Base-by-base conservation (phyloP, 2,888 invertebrate genomes). In the Antheraea assamensis region DNA sequence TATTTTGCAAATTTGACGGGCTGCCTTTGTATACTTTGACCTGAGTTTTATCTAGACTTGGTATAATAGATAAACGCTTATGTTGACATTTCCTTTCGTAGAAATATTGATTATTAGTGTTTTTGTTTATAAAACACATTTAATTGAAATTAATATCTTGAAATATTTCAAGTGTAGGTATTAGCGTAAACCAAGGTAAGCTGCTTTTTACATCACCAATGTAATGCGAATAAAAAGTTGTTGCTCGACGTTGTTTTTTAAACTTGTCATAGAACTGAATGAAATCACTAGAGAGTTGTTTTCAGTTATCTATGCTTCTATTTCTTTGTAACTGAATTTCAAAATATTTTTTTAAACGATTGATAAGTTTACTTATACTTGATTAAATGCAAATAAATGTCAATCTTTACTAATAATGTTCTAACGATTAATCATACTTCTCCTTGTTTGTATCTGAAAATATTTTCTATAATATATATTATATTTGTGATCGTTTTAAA, bases 1-100 rank as follows among this genome's bases (percentile, higher is more conserved):
- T 30, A 55, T 85, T 86, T 84, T 83, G 80, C 81, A 77, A 74
- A 81, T 80, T 76, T 78, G 79, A 76, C 74, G 73, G n/a, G 68
- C 78, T 80, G 79, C 80, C 77, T 77, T 79, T 75, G 77, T 75
- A 83, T 78, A 77, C 77, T 83, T 82, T 81, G 84, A 85, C 83
- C 83, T 76, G 72, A 74, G 70, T 70, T 73, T 73, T 73, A 73
- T 73, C 73, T 58, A 70, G 52, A 66, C 47, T 21, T 35, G 21
- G 30, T 55, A 24, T 8, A 52, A 8, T 21, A 73, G 73, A 70
- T 73, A 73, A 72, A 52, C 68, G n/a, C 24, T 35, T 68, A 17
- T 68, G 68, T 35, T 55, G 55, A 49, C 64, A 58, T 55, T 21
- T 52, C 72, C 27, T 35, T 72, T n/a, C 55, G n/a, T 70, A 58